Percentiles rank a stretch among this genome's conserved stretches.
Conservation (phyloP, 2,113 vertebrate genomes). For the Megaleporinus macrocephalus region DNA sequence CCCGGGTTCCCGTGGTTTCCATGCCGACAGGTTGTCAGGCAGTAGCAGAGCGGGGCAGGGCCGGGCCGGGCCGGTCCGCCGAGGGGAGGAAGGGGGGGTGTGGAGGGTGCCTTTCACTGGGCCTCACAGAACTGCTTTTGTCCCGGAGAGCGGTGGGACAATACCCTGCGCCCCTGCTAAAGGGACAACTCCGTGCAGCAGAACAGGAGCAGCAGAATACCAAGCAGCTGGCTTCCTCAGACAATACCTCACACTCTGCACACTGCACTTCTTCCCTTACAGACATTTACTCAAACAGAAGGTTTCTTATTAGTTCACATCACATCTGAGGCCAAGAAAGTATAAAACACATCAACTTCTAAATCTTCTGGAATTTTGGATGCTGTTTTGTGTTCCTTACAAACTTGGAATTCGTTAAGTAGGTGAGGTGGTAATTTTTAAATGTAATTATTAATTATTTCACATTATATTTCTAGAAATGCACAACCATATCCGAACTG, state of each 20-base stretch:
- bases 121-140: constrained; percentile 80
- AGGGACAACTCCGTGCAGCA: constrained; percentile 74
- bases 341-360: too few relatives aligned
- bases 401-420: too few relatives aligned
- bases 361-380: too few relatives aligned
- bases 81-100: constrained; percentile 57
- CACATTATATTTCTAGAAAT: too few relatives aligned
- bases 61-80: constrained; percentile 60
- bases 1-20: constrained; percentile 66
- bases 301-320: too few relatives aligned
- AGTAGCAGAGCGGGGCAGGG: constrained; percentile 52
- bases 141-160: constrained; percentile 73
- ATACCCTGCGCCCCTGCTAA: constrained; percentile 77
- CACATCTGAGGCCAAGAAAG: too few relatives aligned
- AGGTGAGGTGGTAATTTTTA: too few relatives aligned
- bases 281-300: constrained; percentile 34
- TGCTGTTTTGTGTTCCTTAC: too few relatives aligned
- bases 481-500: too few relatives aligned
- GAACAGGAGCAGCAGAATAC: constrained; percentile 77
- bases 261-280: constrained; percentile 28
- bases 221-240: constrained; percentile 78
- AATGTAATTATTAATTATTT: too few relatives aligned
- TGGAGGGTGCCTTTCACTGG: constrained; percentile 69
- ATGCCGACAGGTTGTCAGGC: constrained; percentile 62
- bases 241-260: constrained; percentile 72